Base-by-base conservation (phyloP, 2,797 vertebrate genomes). In the Diplodus puntazzo region DNA sequence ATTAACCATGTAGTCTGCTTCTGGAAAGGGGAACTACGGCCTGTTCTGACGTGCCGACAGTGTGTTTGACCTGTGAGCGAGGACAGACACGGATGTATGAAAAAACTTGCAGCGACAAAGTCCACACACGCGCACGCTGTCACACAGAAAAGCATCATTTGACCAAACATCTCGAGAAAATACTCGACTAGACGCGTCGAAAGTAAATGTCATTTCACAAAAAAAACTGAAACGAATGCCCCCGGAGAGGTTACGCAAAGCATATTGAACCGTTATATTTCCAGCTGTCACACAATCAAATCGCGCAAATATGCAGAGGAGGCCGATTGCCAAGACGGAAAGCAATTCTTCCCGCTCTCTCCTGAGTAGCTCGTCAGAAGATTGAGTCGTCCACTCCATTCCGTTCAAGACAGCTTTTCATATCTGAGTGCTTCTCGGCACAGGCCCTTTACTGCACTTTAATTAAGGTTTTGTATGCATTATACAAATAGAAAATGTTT, bases 331-430 rank as follows among this genome's bases (percentile, higher is more conserved):
- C 62, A 73, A 72, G 75, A 46, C 74, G 53, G 69, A 85, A 86
- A 87, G 77, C 73, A 77, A 66, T 80, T 82, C 54, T 75, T 85
- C 45, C 63, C 9, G 30, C n/a, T 70, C 83, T 74, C 30, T 60
- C 68, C 77, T 17, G 75, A 88, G 84, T 59, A 76, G 83, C 80
- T 85, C 65, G 82, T 85, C 80, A 85, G 81, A 89, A 82, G 85
- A 90, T 88, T 89, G 86, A 91, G 83, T 82, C 46, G 54, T 86
- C 80, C 88, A 83, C 84, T 90, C 74, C 76, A 58, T 80, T 86
- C 79, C 75, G 64, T 88, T 87, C 46, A 53, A 79, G 65, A 77
- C 82, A 46, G 81, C 80, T 81, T 85, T 89, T 83, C 71, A 81
- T 88, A 87, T 86, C 55, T 66, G 75, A 90, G 83, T 85, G 85